phyloP scores from a whole-genome alignment of 1,140 invertebrate genomes.

The Pantala flavescens region DNA sequence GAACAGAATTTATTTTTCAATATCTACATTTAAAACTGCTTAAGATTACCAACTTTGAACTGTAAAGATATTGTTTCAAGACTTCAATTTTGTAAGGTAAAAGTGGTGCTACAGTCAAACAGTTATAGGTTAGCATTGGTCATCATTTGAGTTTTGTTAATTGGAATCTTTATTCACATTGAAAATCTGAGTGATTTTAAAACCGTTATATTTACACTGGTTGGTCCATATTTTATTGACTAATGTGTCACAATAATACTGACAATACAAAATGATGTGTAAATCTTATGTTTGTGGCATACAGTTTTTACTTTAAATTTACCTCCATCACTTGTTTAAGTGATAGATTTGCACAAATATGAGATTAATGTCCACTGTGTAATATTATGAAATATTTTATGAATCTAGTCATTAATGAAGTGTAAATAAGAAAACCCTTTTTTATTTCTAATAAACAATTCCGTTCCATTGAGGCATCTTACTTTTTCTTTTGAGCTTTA shows the following conservation, averaged over 20 bases:
- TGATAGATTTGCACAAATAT: background rate
- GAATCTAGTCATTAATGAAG: constrained; percentile 6
- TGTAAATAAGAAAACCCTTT: background rate
- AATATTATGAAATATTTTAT: constrained; percentile 1
- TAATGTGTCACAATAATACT: background rate
- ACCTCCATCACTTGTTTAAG: background rate
- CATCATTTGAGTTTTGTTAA: background rate
- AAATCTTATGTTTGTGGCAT: background rate
- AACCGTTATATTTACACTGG: background rate
- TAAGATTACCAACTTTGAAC: background rate
- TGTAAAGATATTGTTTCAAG: background rate
- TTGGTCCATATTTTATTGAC: background rate
- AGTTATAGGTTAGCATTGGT: background rate
- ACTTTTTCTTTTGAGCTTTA: no score
- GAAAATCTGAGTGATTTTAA: background rate
- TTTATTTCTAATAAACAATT: background rate
- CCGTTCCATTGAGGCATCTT: background rate
- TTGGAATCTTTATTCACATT: no score
- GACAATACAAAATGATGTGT: background rate
- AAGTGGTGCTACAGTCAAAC: background rate
- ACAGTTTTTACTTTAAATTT: background rate
- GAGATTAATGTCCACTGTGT: background rate
- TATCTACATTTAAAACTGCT: background rate
- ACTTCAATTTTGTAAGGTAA: background rate
- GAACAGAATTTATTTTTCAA: constrained; percentile 10